Evolutionary conservation across 64 coral and sea anemone species (phyloP).

Genomic region (Acropora yongei): DNA sequence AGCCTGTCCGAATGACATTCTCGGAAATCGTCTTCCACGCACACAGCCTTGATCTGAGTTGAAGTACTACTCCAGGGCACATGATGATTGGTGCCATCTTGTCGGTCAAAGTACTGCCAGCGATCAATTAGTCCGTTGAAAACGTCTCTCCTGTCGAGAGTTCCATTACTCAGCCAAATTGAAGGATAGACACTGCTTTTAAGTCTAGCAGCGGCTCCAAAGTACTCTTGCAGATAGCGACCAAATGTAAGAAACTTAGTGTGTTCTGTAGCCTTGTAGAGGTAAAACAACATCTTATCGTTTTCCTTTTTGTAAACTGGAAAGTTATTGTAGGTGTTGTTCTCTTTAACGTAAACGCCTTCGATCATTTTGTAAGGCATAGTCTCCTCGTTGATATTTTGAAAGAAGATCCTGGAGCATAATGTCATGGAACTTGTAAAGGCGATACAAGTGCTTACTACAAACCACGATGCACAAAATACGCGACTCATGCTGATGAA

Average conservation of each 20-base stretch:
- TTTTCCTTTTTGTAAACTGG: conserved; percentile 75
- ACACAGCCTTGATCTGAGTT: conserved; percentile 66
- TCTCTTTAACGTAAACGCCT: conserved; percentile 80
- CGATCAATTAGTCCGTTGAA: conserved; percentile 47
- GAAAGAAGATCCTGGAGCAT: conserved; percentile 79
- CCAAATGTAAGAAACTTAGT: conserved; percentile 55
- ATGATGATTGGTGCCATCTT: background rate
- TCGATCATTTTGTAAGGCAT: conserved; percentile 84
- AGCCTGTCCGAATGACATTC: conserved; percentile 81
- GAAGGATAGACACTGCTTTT: background rate
- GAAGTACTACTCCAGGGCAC: background rate
- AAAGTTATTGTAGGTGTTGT: conserved; percentile 59
- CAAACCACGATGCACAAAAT: background rate
- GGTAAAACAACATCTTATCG: conserved; percentile 55
- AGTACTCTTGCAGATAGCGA: conserved; percentile 38
- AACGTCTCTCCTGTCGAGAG: conserved; percentile 45
- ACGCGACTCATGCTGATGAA: background rate
- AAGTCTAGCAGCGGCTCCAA: conserved; percentile 49
- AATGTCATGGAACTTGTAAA: conserved; percentile 35
- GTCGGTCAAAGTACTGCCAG: conserved; percentile 50
- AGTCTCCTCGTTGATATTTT: conserved; percentile 62
- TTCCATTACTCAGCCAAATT: conserved; percentile 52
- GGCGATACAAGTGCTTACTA: background rate
- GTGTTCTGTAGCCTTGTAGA: background rate
- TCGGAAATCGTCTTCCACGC: conserved; percentile 82